These are phyloP conservation scores for Pelosia muscerda DNA, from an alignment of 2,888 invertebrate species.

Conservation along the genomic window DNA sequence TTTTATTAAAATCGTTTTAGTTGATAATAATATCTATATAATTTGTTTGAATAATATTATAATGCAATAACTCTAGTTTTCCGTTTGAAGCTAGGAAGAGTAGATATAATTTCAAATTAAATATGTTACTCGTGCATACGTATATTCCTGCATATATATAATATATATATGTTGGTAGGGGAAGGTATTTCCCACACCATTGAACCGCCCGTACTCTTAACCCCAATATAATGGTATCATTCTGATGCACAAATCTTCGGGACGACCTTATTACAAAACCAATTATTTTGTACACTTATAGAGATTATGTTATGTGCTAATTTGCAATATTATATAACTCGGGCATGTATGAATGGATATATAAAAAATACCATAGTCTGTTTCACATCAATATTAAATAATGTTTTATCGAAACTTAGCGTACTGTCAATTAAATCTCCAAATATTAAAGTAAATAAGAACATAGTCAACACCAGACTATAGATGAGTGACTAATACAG, in stretches of 20 bases:
- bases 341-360: background rate
- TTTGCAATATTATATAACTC: background rate
- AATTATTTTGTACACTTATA: too few species aligned
- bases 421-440: background rate
- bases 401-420: constrained; percentile 4
- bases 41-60: background rate
- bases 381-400: background rate
- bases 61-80: background rate
- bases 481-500: background rate
- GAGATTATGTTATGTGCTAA: background rate
- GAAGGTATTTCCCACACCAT: too few species aligned
- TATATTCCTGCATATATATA: background rate
- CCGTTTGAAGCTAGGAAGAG: constrained; percentile 1
- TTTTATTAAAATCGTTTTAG: background rate
- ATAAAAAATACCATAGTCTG: background rate
- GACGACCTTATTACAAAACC: too few species aligned
- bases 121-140: too few species aligned
- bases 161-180: too few species aligned
- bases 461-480: background rate
- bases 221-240: too few species aligned
- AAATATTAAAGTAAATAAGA: constrained; percentile 12
- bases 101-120: background rate
- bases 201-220: background rate
- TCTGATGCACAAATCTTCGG: too few species aligned
- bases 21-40: constrained; percentile 4